Percentiles rank a stretch among this genome's conserved stretches.
Evolutionary conservation across 2,797 vertebrate genomes (phyloP).

Genomic region (Dromococcyx pavoninus): DNA sequence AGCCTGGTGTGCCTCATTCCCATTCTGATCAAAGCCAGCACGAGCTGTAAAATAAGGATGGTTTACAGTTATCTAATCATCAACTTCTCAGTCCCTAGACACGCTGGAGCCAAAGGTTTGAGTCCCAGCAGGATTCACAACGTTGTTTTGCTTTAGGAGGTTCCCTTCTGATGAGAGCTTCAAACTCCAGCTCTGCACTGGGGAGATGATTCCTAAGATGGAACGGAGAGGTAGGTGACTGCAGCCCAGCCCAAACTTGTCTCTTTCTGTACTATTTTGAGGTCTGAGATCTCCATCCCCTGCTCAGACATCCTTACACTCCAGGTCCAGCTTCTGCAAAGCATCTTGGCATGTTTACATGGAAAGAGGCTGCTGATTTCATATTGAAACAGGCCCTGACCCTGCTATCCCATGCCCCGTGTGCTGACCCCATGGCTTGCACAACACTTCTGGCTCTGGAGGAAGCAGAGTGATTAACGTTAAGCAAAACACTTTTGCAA

Average conservation of each 20-base stretch:
- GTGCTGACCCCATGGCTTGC: neutral
- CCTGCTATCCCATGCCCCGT: rapidly evolving
- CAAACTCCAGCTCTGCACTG: neutral
- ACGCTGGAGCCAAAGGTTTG: neutral
- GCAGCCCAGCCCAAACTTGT: neutral
- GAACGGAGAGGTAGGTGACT: neutral
- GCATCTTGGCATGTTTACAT: rapidly evolving
- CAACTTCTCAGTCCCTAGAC: constrained; percentile 30
- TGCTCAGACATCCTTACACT: neutral
- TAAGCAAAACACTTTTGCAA: neutral
- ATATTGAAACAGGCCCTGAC: neutral
- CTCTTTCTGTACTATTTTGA: neutral
- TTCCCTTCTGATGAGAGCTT: neutral
- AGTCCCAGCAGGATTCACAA: neutral
- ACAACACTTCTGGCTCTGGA: neutral
- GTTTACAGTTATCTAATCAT: constrained; percentile 55
- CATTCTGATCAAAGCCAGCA: neutral
- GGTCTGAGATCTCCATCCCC: neutral
- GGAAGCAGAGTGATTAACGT: neutral
- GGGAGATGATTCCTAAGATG: neutral
- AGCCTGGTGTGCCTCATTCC: constrained; percentile 1
- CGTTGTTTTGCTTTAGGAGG: neutral
- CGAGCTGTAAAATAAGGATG: neutral
- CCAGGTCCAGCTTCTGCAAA: neutral
- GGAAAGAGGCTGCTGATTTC: neutral